Base-by-base conservation (phyloP, 2,888 invertebrate genomes). In the Magallana nippona region DNA sequence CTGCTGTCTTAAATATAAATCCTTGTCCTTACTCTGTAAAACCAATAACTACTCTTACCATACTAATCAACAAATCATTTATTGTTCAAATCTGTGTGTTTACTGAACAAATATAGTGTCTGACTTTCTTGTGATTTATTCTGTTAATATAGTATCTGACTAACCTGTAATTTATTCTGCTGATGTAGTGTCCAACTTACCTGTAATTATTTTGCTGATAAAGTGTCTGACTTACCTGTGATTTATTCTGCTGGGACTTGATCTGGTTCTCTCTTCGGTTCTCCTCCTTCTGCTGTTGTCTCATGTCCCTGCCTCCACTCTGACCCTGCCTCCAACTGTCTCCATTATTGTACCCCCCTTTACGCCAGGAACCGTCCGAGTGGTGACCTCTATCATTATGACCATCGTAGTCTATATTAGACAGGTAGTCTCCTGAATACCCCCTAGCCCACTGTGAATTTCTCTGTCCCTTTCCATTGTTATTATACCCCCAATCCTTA, bases 321-420 rank as follows among this genome's bases (percentile, higher is more conserved):
- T 81, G 79, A n/a, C 85, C 82, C 19, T 79, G 63, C 32, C 79
- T 78, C 71, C 85, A 85, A 57, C 79, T 84, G 5, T 60, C 83
- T 84, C 79, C 79, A 81, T 83, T 79, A 60, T 83, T 83, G 62
- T 86, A 11, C 11, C 19, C 32, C 17, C 27, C 71, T 71, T 15
- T 71, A 13, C 71, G 15, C 27, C 27, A 32, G 15, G 22, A 22
- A 63, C 22, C 27, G 2, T 71, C 71, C 1, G 71, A 32, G 32
- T 32, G 15, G 32, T 71, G 22, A 3, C 27, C 22, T 56, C 57
- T 77, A 19, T 22, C n/a, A 32, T 32, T 83, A 77, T 63, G 19
- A 27, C 80, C 63, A 5, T 27, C 58, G 32, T 71, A 71, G 32
- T 71, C 32, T 13, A 71, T 71, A 13, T 71, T 71, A 11, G 71